A percentile compares a stretch with the other conserved stretches of the same genome.
These are phyloP conservation scores for Coptodon rendalli DNA, from an alignment of 2,113 vertebrate species.

Conservation along the genomic window DNA sequence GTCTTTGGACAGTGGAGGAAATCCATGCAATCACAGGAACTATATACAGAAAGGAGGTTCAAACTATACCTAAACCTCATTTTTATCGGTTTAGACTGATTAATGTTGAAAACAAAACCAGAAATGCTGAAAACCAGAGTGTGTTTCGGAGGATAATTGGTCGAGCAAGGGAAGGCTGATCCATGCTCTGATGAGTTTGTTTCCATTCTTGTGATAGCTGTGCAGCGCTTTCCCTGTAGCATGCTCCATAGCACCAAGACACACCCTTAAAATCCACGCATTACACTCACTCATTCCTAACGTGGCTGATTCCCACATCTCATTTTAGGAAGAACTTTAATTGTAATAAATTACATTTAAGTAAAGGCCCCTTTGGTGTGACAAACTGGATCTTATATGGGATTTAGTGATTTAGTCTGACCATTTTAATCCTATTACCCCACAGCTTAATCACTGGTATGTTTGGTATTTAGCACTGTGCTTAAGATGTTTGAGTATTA, in stretches of 20 bases:
- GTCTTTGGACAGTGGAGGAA: background rate
- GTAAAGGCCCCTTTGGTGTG: background rate
- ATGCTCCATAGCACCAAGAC: accelerated
- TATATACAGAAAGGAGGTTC: background rate
- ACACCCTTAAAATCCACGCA: background rate
- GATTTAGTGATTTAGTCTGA: background rate
- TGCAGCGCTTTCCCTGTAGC: background rate
- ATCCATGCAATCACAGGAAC: background rate
- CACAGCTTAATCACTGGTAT: background rate
- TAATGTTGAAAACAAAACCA: background rate
- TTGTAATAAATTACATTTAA: background rate
- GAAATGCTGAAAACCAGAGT: background rate
- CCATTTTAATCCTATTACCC: background rate
- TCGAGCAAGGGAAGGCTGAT: background rate
- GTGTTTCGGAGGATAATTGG: background rate
- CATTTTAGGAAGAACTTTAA: background rate
- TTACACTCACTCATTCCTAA: background rate
- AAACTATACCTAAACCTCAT: background rate
- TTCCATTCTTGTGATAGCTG: background rate
- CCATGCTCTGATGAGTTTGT: background rate
- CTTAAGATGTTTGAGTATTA: background rate
- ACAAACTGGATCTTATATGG: background rate
- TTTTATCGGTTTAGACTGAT: background rate
- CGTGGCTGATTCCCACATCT: background rate
- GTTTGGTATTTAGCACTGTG: background rate